Percentiles rank a stretch among this genome's conserved stretches.
Evolutionary conservation across 2,113 vertebrate species (phyloP).

Genomic region (Gorsachius goisagi): DNA sequence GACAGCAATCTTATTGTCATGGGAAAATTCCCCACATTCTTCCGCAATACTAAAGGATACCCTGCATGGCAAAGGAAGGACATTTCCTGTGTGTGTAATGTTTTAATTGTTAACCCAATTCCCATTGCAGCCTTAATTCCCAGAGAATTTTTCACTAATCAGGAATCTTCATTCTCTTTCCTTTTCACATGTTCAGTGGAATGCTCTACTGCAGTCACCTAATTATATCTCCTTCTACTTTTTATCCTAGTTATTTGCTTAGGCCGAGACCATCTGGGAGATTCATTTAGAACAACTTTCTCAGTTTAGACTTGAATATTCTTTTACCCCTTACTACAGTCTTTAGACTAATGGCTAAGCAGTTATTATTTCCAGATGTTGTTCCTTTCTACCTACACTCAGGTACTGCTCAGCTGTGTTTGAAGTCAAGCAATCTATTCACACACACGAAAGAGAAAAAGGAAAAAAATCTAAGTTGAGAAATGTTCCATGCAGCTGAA

Average conservation of each 20-base stretch:
- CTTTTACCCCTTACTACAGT: not conserved
- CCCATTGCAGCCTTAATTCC: not conserved
- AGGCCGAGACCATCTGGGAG: not conserved
- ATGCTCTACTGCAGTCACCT: not conserved
- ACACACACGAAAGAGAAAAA: not conserved
- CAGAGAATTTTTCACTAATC: not conserved
- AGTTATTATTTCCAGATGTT: conserved; percentile 35
- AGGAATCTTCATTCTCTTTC: not conserved
- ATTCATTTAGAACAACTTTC: not conserved
- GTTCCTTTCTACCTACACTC: not conserved
- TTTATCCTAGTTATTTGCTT: not conserved
- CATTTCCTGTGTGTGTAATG: not conserved
- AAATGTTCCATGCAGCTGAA: conserved; percentile 15
- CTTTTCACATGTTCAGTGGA: not conserved
- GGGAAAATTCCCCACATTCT: not conserved
- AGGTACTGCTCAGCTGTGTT: conserved; percentile 20
- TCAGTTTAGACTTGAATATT: not conserved
- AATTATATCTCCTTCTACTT: not conserved
- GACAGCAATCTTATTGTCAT: not conserved
- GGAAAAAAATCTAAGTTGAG: not conserved
- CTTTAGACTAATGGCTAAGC: not conserved
- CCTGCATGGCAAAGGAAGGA: not conserved
- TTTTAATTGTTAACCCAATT: not conserved
- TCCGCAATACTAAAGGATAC: not conserved
- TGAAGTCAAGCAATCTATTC: conserved; percentile 27